Conservation (phyloP, 2,113 vertebrate species). For the Arothron firmamentum region DNA sequence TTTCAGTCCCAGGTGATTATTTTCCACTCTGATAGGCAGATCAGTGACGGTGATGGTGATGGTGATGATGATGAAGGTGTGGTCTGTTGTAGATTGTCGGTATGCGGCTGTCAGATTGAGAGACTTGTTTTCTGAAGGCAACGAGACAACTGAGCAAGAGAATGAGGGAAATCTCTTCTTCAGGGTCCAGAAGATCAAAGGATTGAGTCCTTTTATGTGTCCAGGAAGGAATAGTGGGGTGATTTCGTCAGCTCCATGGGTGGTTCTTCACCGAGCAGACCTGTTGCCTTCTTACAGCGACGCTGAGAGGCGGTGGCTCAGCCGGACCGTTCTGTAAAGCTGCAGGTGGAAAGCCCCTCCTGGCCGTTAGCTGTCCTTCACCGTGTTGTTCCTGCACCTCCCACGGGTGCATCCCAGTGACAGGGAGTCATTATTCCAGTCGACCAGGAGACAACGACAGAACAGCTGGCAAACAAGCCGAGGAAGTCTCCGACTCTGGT, state of each 20-base stretch:
- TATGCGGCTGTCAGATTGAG: background rate
- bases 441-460: slow-evolving; percentile 5
- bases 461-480: slow-evolving; percentile 32
- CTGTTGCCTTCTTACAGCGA: slow-evolving; percentile 9
- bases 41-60: no score
- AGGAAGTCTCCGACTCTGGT: slow-evolving; percentile 26
- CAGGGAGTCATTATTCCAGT: slow-evolving; percentile 37
- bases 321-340: slow-evolving; percentile 7
- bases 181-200: no score
- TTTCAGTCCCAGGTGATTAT: no score
- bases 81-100: no score
- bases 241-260: no score
- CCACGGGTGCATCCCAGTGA: slow-evolving; percentile 28
- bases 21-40: no score
- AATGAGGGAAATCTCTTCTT: no score
- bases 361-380: slow-evolving; percentile 24
- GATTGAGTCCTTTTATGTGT: no score
- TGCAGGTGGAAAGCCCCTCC: slow-evolving; percentile 11
- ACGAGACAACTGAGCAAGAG: background rate
- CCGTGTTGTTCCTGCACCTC: slow-evolving; percentile 25
- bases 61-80: no score
- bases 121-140: slow-evolving; percentile 6
- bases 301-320: background rate
- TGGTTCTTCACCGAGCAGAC: no score
- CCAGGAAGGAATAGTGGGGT: no score